These are phyloP conservation scores for Mallateleia sp. DNA, from an alignment of 2,888 invertebrate species.

Conservation along the genomic window DNA sequence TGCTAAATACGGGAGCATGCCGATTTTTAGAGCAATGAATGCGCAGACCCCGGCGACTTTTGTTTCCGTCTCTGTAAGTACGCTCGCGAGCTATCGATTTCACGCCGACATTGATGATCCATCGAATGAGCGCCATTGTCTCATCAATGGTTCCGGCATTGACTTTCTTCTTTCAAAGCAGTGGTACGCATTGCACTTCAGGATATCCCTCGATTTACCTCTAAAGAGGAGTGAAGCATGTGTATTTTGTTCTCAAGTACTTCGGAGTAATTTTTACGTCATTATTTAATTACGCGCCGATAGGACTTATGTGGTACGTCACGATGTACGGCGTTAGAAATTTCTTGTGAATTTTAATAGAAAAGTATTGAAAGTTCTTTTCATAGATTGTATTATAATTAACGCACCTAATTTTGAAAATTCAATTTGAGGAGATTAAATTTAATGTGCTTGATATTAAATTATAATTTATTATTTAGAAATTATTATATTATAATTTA, in stretches of 20 bases:
- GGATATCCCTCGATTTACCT: conserved; percentile 2
- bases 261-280: conserved; percentile 2
- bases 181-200: conserved; percentile 23
- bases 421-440: no score
- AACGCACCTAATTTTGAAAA: no score
- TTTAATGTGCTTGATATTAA: no score
- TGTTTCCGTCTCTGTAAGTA: conserved; percentile 39
- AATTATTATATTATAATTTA: no score
- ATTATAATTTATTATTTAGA: no score
- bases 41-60: conserved; percentile 8
- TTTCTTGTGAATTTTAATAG: no score
- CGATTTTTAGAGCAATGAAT: conserved; percentile 17
- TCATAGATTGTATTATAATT: no score
- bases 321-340: no score
- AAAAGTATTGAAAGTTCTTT: no score
- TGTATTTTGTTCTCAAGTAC: neutral
- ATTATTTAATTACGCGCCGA: neutral
- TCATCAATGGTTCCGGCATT: conserved; percentile 71
- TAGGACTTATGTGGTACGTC: no score
- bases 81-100: conserved; percentile 63
- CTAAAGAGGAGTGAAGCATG: neutral
- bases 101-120: conserved; percentile 62
- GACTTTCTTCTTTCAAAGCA: conserved; percentile 41
- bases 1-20: conserved; percentile 27
- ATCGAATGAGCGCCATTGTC: conserved; percentile 69